These are phyloP conservation scores for Taenioides sp. DNA, from an alignment of 2,797 vertebrate genomes.

Conservation along the genomic window DNA sequence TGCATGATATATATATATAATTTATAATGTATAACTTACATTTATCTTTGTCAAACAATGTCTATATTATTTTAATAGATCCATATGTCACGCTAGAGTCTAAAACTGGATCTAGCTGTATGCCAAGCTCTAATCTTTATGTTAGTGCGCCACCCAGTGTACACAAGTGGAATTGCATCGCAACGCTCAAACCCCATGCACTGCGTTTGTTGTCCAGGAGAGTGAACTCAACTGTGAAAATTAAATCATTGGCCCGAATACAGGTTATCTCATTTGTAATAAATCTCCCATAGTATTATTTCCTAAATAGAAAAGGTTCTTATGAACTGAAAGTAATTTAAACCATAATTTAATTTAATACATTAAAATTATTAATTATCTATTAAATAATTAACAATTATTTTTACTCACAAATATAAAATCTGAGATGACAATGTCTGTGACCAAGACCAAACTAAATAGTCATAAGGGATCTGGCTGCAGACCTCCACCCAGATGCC, in stretches of 20 bases:
- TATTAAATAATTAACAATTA: neutral
- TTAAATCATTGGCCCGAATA: neutral
- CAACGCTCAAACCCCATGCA: neutral
- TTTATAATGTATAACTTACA: neutral
- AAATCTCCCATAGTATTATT: neutral
- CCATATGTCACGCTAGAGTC: neutral
- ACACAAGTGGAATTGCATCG: constrained; percentile 31
- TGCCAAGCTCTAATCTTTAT: constrained; percentile 29
- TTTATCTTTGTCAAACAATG: neutral
- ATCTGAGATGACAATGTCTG: neutral
- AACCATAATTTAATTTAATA: neutral
- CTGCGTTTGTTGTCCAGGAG: too few relatives aligned
- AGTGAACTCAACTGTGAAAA: too few relatives aligned
- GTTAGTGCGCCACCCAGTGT: constrained; percentile 67
- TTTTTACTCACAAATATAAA: neutral
- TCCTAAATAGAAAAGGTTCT: neutral
- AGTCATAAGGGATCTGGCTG: too few relatives aligned
- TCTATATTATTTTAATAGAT: too few relatives aligned
- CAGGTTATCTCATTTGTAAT: neutral
- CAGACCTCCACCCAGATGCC: too few relatives aligned
- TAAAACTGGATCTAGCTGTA: neutral
- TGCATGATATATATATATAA: too few relatives aligned
- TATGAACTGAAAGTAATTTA: neutral
- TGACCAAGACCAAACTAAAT: neutral
- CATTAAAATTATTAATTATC: neutral